Base-by-base conservation (phyloP, 2,113 vertebrate species). In the Ploceus nigricollis region DNA sequence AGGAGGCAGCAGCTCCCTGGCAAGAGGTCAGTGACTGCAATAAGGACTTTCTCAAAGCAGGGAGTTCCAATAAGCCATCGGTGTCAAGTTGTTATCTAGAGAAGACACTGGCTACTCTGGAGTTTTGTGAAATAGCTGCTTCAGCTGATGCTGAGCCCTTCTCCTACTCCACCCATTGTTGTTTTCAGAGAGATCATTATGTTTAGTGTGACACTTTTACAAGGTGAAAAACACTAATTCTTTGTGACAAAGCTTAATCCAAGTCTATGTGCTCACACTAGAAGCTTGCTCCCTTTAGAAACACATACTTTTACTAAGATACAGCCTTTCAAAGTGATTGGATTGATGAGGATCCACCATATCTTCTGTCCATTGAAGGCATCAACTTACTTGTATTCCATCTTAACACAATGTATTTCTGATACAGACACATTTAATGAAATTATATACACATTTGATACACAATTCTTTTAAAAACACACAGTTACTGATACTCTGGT, bases 1-100 rank as follows among this genome's bases (percentile, higher is more conserved):
- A 58, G 61, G 13, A 76, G 39, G n/a, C 39, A 85, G 76, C 13
- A 92, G 68, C 45, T 83, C 79, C 30, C 33, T 54, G 51, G 30
- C 44, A 89, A 66, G 77, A 61, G 37, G 45, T 44, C 47, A 42
- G 51, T n/a, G 39, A 23, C 69, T 23, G 8, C 47, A 71, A 40
- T 28, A 83, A 77, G 33, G 91, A 57, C 13, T 21, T 53, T 31
- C 61, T 56, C 65, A 72, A 65, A 61, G 77, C 31, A 81, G 25
- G 8, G 48, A 84, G 35, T 56, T 69, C 33, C 0, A 0, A 54
- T 45, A 47, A 68, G 17, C 35, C 56, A 27, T 30, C 0, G 0
- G 30, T 33, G 25, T 50, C 42, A 61, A 35, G 11, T 2, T 53
- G 21, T 35, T 47, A 27, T 11, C 56, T 71, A 37, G 61, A 81